Base-by-base conservation (phyloP, 2,797 vertebrate species). In the Acridotheres tristis region DNA sequence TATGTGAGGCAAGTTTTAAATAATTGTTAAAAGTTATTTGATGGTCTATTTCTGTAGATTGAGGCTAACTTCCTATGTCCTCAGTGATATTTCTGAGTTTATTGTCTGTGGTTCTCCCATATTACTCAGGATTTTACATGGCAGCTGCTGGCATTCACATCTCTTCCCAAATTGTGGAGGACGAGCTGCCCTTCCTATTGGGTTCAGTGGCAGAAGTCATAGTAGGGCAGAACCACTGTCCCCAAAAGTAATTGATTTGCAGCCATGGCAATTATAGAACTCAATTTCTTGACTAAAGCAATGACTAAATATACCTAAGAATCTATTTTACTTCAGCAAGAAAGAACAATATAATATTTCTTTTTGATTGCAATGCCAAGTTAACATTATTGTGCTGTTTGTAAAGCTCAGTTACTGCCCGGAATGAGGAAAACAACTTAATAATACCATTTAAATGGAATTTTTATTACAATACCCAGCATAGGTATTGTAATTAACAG, bases 351-450 rank as follows among this genome's bases (percentile, higher is more conserved):
- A 45, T 47, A 53, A 85, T 94, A 73, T 75, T 85, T 94, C 82
- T 92, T 92, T 94, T 83, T 96, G 50, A 96, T 89, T 95, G 73
- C 58, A 86, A 6, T 95, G 90, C 58, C 92, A 95, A 79, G 51
- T 88, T 96, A 94, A 59, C 5, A 11, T 73, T 90, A 76, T 86
- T 84, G 66, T 84, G 45, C 85, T 88, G n/a, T 92, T 96, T 71
- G 32, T 95, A 94, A 96, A 93, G 62, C 73, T 88, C 87, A 84
- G 26, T 95, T 93, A 76, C 91, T 93, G 92, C 51, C 94, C 91
- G 42, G 63, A 94, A 73, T 50, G 45, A 94, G 45, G 42, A 96
- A 97, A 96, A 95, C 94, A 95, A 88, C 62, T 73, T 95, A 92
- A 94, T 90, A 93, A 85, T 86, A 63, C 48, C 73, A 86, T 90